These are phyloP conservation scores for Limanda limanda DNA, from an alignment of 2,113 vertebrate species.

Conservation along the genomic window DNA sequence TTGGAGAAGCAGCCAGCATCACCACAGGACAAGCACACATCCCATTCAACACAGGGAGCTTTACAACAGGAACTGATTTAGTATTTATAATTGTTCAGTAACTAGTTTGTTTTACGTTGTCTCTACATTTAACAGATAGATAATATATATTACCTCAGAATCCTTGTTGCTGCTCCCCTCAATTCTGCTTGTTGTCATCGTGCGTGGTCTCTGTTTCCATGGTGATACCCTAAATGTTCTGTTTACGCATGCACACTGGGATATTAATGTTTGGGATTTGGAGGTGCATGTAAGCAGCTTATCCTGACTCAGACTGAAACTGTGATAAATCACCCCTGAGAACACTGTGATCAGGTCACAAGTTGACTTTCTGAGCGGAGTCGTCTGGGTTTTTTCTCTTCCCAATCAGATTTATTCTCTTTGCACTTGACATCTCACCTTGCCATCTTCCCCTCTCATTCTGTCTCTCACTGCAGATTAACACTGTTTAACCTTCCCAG, in stretches of 20 bases:
- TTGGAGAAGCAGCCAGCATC: too few relatives aligned
- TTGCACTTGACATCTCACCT: not conserved
- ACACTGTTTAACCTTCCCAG: conserved; percentile 1
- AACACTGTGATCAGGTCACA: conserved; percentile 38
- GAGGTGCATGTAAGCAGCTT: conserved; percentile 64
- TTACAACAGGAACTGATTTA: not conserved
- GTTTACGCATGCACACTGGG: conserved; percentile 49
- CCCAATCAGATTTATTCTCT: not conserved
- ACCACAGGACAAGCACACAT: too few relatives aligned
- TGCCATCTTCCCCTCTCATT: not conserved
- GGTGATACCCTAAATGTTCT: conserved; percentile 56
- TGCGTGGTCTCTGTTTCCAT: conserved; percentile 60
- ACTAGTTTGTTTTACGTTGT: not conserved
- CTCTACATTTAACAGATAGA: not conserved
- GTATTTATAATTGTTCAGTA: not conserved
- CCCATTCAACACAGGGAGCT: too few relatives aligned
- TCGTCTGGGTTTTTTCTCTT: not conserved
- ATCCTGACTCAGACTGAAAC: conserved; percentile 51
- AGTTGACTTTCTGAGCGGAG: conserved; percentile 9
- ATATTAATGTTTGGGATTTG: conserved; percentile 63
- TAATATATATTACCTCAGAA: not conserved
- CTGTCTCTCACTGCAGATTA: not conserved
- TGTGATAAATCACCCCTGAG: conserved; percentile 45
- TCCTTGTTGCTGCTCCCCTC: not conserved
- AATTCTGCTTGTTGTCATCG: conserved; percentile 25